Evolutionary conservation across 2,113 vertebrate genomes (phyloP), one percentile per base, ranked within the genome.

Genomic region (Petrocephalus zakoni): DNA sequence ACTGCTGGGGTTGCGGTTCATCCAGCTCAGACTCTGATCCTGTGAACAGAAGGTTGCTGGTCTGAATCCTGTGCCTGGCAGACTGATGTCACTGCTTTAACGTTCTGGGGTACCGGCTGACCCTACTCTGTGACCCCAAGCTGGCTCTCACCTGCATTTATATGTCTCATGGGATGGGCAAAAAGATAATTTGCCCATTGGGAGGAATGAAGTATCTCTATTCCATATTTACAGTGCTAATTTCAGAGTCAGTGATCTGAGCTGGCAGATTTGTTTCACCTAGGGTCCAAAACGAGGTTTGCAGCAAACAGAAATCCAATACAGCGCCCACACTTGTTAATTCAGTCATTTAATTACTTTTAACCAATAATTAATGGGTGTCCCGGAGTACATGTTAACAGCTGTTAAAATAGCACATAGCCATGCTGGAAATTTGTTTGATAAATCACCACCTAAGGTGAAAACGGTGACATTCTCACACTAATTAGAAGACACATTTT

Each of bases 321-420:
- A 49, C 19, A n/a, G 19, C 22, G 21, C 78, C 37, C 15, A 46
- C 78, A 49, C 8, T 49, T 49, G 78, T 22, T 75, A 75, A 75
- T 75, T 75, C 37, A 75, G 68, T 37, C 68, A 34, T 37, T 75
- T 47, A 49, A 47, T 82, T 49, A 49, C 78, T 47, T 82, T 82
- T 82, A 82, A 82, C 78, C 78, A 82, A 82, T 82, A 82, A 82
- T 46, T 82, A 46, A 82, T 49, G 78, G 37, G 22, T 47, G 21
- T n/a, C 19, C 49, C 78, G 17, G 37, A 37, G 37, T 82, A 46
- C 78, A 47, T 47, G 78, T 82, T 11, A 82, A 82, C 78, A 21
- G 42, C 46, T 82, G 78, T 42, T 82, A 82, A 82, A 82, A 21
- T 47, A 49, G 78, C 7, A 29, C 19, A 21, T 19, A 47, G 42